Evolutionary conservation across 2,113 vertebrate genomes (phyloP), one percentile per base, ranked within the genome.

Genomic region (Piprites chloris): DNA sequence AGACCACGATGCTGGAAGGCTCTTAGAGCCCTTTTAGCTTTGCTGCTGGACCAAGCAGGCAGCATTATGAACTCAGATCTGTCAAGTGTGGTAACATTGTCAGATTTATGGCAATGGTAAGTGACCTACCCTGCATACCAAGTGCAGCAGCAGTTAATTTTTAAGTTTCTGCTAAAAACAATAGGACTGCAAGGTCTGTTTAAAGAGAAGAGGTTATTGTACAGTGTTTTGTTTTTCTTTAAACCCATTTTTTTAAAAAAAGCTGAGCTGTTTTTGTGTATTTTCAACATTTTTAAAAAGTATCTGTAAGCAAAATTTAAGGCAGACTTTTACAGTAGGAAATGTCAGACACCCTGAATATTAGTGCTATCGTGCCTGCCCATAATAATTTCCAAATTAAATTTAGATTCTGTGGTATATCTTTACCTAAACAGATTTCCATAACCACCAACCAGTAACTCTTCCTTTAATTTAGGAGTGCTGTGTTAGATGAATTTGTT

Each of bases 371-470:
- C 2, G 0, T 0, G 1, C 68, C 93, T 81, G 69, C 73, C 73
- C 50, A 32, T 85, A 90, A 33, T 58, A 75, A 94, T 92, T 95
- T 94, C 61, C 78, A 94, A 92, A 94, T 74, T 72, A 58, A 92
- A 82, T 85, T 93, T 78, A 90, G 73, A 85, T 93, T 68, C 41
- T 72, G 46, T 73, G 90, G 74, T 87, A 46, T 68, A 87, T 59
- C 75, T 95, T 95, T 87, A 95, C 92, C 89, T 76, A 92, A 89
- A 84, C 39, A 61, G 49, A 96, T 92, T 96, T 96, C 83, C 91
- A 94, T 73, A 94, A 91, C 78, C 83, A 85, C 66, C 91, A 96
- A 61, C 81, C 66, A 96, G 91, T 91, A 95, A 97, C 90, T 97
- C 80, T 90, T 93, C 87, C 91, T 85, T 93, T 95, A 93, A 96